phyloP scores from a whole-genome alignment of 1,140 invertebrate genomes.

The Fopius arisanus region DNA sequence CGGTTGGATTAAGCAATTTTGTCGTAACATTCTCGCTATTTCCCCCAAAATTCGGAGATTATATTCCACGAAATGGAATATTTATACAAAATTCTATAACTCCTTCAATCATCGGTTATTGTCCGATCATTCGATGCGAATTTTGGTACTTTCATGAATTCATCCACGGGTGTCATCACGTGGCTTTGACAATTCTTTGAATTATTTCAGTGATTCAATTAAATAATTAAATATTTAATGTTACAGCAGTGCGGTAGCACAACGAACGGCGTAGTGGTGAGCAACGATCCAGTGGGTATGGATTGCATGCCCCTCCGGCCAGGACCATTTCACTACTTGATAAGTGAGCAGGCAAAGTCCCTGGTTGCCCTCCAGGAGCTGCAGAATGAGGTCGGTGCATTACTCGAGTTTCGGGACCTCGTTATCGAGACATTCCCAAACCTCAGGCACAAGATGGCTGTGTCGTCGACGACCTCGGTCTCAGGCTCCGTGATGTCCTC shows the following conservation, averaged over 20 bases:
- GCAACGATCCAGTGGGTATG: constrained; percentile 71
- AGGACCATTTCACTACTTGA: constrained; percentile 78
- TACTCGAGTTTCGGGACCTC: constrained; percentile 88
- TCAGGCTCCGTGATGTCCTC: constrained; percentile 53
- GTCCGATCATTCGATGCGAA: too few relatives aligned
- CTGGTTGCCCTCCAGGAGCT: constrained; percentile 81
- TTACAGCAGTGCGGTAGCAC: constrained; percentile 56
- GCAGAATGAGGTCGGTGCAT: constrained; percentile 88
- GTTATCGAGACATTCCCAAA: constrained; percentile 92
- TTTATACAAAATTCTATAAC: too few relatives aligned
- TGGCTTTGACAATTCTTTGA: too few relatives aligned
- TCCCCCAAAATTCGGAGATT: too few relatives aligned
- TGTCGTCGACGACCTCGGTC: constrained; percentile 57
- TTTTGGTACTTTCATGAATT: too few relatives aligned
- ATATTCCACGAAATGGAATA: too few relatives aligned
- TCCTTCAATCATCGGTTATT: too few relatives aligned
- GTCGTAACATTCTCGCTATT: too few relatives aligned
- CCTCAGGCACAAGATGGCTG: constrained; percentile 80
- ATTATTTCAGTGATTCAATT: too few relatives aligned
- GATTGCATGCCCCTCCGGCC: constrained; percentile 76
- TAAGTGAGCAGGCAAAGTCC: constrained; percentile 83
- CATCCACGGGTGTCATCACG: too few relatives aligned
- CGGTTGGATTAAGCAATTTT: too few relatives aligned
- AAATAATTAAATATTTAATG: too few relatives aligned
- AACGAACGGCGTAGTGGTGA: constrained; percentile 51